Base-by-base conservation (phyloP, 2,888 invertebrate species). In the Pherbina coryleti region DNA sequence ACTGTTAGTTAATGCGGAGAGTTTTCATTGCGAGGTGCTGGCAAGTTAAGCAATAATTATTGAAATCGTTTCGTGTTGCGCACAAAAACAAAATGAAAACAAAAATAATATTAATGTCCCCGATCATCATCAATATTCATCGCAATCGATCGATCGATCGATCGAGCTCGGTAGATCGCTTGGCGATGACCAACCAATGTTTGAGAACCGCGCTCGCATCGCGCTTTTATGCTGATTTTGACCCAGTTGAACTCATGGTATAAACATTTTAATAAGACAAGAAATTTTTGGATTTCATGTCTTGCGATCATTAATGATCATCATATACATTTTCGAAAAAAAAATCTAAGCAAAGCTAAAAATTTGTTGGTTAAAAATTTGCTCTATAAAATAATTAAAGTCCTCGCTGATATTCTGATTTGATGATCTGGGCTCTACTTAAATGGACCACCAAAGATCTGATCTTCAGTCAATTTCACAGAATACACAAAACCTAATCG, bases 151-250 rank as follows among this genome's bases (percentile, higher is more conserved):
- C 25, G 51, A 51, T 11, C 62, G 44, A 62, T 14, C 34, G 70
- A 71, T 51, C 14, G 71, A 73, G 49, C 62, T 74, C 73, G n/a
- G 64, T 74, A 74, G 51, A 74, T 74, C 53, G 74, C 64, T 49
- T 22, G 31, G n/a, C 74, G 51, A 57, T 60, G 60, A 66, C 64
- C 49, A 19, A 25, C 60, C 57, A 51, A 60, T 72, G 72, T 37
- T 44, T 60, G 66, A 49, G 74, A 31, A 34, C 64, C 64, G 11
- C 34, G 28, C 44, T 75, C 51, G 76, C 76, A 76, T 64, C 62
- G 60, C 34, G 60, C 34, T n/a, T 76, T 76, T 76, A 76, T 76
- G 76, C 71, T 76, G 76, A 76, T 76, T 76, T 76, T 70, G 76
- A 76, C 76, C 76, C 62, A 76, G 44, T 76, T 76, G 76, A 76